Percentiles rank a stretch among this genome's conserved stretches.
phyloP scores from a whole-genome alignment of 1,140 invertebrate genomes.

The Euborellia annulipes region DNA sequence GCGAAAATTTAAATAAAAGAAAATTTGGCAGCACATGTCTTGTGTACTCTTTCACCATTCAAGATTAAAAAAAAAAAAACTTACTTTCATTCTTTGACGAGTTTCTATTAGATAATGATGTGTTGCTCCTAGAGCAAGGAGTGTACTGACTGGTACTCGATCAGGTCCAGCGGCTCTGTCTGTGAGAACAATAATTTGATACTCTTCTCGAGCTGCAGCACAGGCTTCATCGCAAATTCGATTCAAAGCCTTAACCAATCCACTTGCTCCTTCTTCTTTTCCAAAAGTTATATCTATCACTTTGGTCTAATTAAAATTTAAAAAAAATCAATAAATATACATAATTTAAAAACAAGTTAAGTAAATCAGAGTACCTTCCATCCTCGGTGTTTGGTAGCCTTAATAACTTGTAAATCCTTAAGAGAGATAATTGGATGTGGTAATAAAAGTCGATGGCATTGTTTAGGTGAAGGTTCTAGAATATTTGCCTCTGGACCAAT shows the following conservation, averaged over 20 bases:
- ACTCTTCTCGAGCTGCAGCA: constrained; percentile 58
- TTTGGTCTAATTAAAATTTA: constrained; percentile 37
- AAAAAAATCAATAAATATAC: background rate
- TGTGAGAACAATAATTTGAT: constrained; percentile 77
- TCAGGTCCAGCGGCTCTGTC: constrained; percentile 60
- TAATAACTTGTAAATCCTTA: constrained; percentile 74
- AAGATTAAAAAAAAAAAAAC: constrained; percentile 31
- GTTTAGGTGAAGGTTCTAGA: constrained; percentile 70
- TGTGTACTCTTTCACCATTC: background rate
- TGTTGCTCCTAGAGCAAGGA: constrained; percentile 80
- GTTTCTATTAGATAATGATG: constrained; percentile 94
- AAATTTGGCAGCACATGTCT: too few relatives aligned
- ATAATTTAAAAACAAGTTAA: background rate
- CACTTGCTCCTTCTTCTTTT: constrained; percentile 47
- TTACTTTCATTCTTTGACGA: constrained; percentile 90
- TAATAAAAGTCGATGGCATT: constrained; percentile 86
- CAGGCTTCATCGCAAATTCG: constrained; percentile 68
- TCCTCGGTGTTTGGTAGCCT: constrained; percentile 65
- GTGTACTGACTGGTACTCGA: constrained; percentile 60
- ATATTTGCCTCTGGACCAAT: constrained; percentile 90
- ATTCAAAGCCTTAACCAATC: constrained; percentile 61
- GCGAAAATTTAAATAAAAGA: too few relatives aligned
- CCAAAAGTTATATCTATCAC: constrained; percentile 84
- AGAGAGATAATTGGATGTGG: constrained; percentile 89
- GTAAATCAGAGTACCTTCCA: constrained; percentile 48